Percentiles rank a stretch among this genome's conserved stretches.
Evolutionary conservation across 1,140 invertebrate species (phyloP).

Genomic region (Diachasmimorpha longicaudata): DNA sequence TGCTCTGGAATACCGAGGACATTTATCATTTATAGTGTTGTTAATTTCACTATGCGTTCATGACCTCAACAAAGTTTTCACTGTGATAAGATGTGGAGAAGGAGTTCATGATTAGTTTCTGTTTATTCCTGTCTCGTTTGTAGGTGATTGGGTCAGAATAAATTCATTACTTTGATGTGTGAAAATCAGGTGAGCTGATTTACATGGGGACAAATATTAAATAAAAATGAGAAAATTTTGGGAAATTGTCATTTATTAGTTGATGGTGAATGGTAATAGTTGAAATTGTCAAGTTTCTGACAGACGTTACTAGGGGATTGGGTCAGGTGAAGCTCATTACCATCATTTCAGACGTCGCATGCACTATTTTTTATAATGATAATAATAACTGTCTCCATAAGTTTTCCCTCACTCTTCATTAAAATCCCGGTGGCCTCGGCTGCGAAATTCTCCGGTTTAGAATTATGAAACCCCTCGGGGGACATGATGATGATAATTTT

Average conservation of each 20-base stretch:
- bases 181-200: too few species aligned
- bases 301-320: too few species aligned
- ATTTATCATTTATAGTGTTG: slow-evolving; percentile 12
- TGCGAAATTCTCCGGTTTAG: not conserved
- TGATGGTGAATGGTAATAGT: too few species aligned
- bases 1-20: slow-evolving; percentile 24
- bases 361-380: too few species aligned
- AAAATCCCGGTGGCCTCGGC: not conserved
- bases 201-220: too few species aligned
- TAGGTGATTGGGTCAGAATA: slow-evolving; percentile 22
- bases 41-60: not conserved
- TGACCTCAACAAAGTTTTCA: not conserved
- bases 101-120: not conserved
- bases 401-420: not conserved
- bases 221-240: too few species aligned
- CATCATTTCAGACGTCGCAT: too few species aligned
- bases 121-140: not conserved
- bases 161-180: too few species aligned
- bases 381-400: too few species aligned
- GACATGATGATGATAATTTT: not conserved
- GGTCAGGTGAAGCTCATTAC: too few species aligned
- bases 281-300: too few species aligned
- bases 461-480: not conserved
- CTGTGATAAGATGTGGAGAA: not conserved
- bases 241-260: too few species aligned